Evolutionary conservation across 1,140 invertebrate genomes (phyloP).

Genomic region (Thrips palmi): DNA sequence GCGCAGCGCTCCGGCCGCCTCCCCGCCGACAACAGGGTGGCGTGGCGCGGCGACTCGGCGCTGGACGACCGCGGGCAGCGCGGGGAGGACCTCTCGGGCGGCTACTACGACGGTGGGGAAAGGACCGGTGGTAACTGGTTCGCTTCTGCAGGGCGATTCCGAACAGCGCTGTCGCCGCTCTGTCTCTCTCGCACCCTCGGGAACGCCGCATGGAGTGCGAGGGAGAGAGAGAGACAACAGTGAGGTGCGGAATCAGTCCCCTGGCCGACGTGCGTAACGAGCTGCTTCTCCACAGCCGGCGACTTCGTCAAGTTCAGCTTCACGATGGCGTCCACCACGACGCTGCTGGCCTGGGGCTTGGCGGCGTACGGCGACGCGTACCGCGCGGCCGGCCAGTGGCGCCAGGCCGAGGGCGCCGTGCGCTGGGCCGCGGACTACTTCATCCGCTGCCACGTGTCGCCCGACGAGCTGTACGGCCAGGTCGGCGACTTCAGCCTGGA

Average conservation of each 20-base stretch:
- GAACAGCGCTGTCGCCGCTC: too few relatives aligned
- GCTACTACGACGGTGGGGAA: conserved; percentile 42
- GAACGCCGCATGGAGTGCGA: too few relatives aligned
- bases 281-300: conserved; percentile 30
- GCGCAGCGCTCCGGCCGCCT: conserved; percentile 43
- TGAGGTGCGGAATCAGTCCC: too few relatives aligned
- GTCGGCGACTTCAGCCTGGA: conserved; percentile 34
- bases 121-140: too few relatives aligned
- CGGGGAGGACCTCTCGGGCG: conserved; percentile 39
- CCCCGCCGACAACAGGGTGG: conserved; percentile 31
- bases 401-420: conserved; percentile 27
- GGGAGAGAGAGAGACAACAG: too few relatives aligned
- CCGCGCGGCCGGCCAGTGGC: conserved; percentile 23
- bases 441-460: conserved; percentile 34
- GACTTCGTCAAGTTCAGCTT: conserved; percentile 47
- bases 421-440: conserved; percentile 44
- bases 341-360: conserved; percentile 37
- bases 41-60: conserved; percentile 38
- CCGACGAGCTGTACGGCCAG: conserved; percentile 35
- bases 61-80: conserved; percentile 30
- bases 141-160: too few relatives aligned
- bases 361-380: conserved; percentile 34
- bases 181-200: too few relatives aligned
- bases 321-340: conserved; percentile 38
- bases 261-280: background rate